phyloP scores from a whole-genome alignment of 2,888 invertebrate species.

The Spodoptera picta region DNA sequence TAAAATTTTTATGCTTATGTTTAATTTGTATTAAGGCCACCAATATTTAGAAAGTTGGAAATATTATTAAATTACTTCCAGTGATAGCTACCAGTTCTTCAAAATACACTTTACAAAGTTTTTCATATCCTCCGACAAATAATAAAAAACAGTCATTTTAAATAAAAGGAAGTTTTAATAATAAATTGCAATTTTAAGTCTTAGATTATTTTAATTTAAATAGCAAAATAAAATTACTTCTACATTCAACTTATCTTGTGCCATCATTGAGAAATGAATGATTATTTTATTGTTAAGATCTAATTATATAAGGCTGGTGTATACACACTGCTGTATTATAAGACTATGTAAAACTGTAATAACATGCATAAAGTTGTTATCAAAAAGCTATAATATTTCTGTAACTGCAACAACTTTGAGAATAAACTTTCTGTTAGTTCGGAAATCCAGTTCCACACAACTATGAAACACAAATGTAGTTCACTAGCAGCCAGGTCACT shows the following conservation, averaged over 20 bases:
- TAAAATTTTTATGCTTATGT: too few species aligned
- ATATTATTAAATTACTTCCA: too few species aligned
- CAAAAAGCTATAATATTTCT: conserved; percentile 12
- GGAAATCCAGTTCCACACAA: conserved; percentile 15
- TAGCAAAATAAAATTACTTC: conserved; percentile 66
- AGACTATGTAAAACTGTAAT: conserved; percentile 39
- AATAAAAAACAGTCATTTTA: too few species aligned
- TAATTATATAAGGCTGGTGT: conserved; percentile 42
- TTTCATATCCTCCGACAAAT: too few species aligned
- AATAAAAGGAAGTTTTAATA: neutral
- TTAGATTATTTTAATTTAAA: conserved; percentile 65
- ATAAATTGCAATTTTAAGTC: conserved; percentile 29
- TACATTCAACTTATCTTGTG: conserved; percentile 53
- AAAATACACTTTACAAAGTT: too few species aligned
- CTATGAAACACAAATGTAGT: conserved; percentile 12
- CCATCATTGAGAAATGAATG: conserved; percentile 49
- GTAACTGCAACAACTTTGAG: conserved; percentile 4
- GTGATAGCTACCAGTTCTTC: too few species aligned
- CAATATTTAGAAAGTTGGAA: too few species aligned
- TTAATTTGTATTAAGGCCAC: too few species aligned
- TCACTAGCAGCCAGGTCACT: conserved; percentile 19
- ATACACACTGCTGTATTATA: conserved; percentile 39
- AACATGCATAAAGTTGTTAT: conserved; percentile 58
- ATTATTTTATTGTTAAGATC: conserved; percentile 42
- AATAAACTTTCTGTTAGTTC: conserved; percentile 8